Evolutionary conservation across 2,797 vertebrate genomes (phyloP), one percentile per base, ranked within the genome.

Genomic region (Delichon dasypus): DNA sequence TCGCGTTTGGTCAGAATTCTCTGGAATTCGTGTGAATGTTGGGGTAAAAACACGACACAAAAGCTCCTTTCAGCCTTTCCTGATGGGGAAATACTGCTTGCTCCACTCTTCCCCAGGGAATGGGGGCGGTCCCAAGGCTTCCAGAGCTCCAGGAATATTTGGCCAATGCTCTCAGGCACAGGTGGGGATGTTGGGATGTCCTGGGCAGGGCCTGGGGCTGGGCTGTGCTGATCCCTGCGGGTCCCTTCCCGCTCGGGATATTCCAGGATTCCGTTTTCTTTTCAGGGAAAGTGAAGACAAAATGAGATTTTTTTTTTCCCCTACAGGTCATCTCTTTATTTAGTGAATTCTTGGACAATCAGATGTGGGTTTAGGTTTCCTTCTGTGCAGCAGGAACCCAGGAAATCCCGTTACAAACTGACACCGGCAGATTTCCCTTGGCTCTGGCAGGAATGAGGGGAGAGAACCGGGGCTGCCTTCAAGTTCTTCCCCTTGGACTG

Each of bases 51-150:
- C 44, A 29, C 26, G 9, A 20, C 4, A 3, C 6, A 11, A 74
- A 55, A 82, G 7, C 16, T 15, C 2, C 0, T 70, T 79, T 26
- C 65, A 27, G 51, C 29, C 50, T 36, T 65, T 68, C 10, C 34
- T 70, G 27, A 4, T 1, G 36, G 54, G 36, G 25, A 66, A 42
- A 18, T 36, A 8, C 50, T 91, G 60, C 50, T 21, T 38, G 38
- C 10, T 73, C 62, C 50, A 1, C 23, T 25, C 29, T 38, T n/a
- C 64, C 26, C 47, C 47, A 38, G 42, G 66, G 32, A 34, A 23
- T 18, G 67, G 17, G 2, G 23, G 13, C 0, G 0, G 13, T 3
- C 21, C 66, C 27, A 5, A 7, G 19, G 42, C 34, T 34, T 11
- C 68, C 42, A 40, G 60, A 55, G 50, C 60, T 47, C 5, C 10